These are phyloP conservation scores for Sorex maritimensis DNA, from an alignment of 2,797 vertebrate genomes.

Conservation along the genomic window DNA sequence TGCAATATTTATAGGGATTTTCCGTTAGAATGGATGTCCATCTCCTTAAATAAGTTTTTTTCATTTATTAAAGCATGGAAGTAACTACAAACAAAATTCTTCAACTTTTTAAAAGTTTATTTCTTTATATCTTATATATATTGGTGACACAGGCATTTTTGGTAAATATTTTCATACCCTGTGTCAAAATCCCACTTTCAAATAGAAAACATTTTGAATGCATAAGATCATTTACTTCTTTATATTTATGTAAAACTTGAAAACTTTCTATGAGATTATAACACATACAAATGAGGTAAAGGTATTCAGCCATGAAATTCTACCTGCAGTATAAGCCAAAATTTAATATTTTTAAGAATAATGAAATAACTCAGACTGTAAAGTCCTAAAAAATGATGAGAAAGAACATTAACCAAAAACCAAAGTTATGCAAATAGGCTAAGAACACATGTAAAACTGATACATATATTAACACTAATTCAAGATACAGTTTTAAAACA, in stretches of 20 bases:
- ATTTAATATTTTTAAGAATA: constrained; percentile 35
- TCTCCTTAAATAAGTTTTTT: constrained; percentile 26
- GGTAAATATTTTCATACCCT: constrained; percentile 13
- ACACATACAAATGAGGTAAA: background rate
- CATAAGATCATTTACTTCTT: background rate
- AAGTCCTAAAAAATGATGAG: constrained; percentile 3
- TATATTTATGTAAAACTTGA: background rate
- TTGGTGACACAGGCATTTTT: constrained; percentile 13
- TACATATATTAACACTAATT: constrained; percentile 31
- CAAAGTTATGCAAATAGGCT: constrained; percentile 1
- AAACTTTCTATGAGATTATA: background rate
- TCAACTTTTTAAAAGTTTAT: background rate
- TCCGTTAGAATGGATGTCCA: background rate
- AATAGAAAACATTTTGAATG: background rate
- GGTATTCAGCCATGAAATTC: background rate
- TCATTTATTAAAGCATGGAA: background rate
- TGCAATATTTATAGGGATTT: constrained; percentile 22
- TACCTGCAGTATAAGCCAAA: background rate
- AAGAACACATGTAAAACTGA: constrained; percentile 20
- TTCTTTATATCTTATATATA: constrained; percentile 14
- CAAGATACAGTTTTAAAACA: constrained; percentile 36
- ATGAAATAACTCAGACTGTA: background rate
- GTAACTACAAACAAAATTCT: background rate
- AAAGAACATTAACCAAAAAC: constrained; percentile 35
- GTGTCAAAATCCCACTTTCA: background rate